phyloP scores from a whole-genome alignment of 2,888 invertebrate genomes.

The Pharmacophagus antenor region DNA sequence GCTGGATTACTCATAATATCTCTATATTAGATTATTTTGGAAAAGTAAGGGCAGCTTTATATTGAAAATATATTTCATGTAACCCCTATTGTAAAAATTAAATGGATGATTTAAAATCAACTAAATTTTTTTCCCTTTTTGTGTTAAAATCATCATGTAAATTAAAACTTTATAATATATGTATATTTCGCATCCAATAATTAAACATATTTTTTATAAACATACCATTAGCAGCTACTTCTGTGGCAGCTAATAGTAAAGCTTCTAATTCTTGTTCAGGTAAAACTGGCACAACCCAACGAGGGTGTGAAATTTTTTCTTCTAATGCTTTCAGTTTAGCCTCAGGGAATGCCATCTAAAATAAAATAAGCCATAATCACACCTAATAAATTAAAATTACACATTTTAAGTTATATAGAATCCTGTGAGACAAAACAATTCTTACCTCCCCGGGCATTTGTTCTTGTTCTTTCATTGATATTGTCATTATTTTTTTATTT shows the following conservation, averaged over 20 bases:
- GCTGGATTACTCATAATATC: too few species aligned
- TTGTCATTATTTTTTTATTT: constrained; percentile 74
- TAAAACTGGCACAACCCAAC: constrained; percentile 98
- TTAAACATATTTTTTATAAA: too few species aligned
- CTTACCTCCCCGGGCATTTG: constrained; percentile 75
- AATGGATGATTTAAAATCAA: too few species aligned
- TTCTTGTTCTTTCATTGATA: constrained; percentile 79
- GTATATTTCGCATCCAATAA: too few species aligned
- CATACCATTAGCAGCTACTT: constrained; percentile 90
- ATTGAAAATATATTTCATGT: too few species aligned
- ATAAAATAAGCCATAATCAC: constrained; percentile 21
- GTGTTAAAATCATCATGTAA: too few species aligned
- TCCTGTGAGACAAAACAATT: constrained; percentile 17
- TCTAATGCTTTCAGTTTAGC: constrained; percentile 93
- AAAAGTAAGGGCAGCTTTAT: too few species aligned
- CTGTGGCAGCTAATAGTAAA: constrained; percentile 92
- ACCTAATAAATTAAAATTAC: background rate
- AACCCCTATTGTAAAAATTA: too few species aligned
- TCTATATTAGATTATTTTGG: too few species aligned
- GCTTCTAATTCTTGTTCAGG: constrained; percentile 97
- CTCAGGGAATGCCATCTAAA: constrained; percentile 86
- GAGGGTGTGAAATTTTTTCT: constrained; percentile 96
- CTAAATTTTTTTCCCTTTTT: too few species aligned
- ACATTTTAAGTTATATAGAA: background rate
- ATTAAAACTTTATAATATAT: too few species aligned